phyloP scores from a whole-genome alignment of 2,797 vertebrate species.

The Oryzias sinensis region DNA sequence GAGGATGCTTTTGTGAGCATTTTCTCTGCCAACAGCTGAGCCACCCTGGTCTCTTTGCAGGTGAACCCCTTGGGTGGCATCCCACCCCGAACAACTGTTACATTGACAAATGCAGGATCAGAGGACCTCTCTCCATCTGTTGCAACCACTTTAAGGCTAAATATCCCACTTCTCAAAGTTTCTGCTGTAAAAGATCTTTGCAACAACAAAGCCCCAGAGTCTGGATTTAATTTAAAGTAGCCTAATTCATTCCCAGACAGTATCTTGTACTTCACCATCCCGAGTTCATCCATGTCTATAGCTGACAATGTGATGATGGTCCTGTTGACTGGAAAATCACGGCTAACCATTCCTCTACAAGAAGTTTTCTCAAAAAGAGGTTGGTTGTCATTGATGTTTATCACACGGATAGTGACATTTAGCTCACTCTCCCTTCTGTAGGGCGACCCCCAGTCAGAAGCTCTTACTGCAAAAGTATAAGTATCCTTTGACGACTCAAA shows the following conservation, averaged over 20 bases:
- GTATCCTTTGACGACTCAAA: conserved; percentile 91
- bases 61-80: conserved; percentile 78
- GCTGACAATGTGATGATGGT: conserved; percentile 91
- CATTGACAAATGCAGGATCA: conserved; percentile 86
- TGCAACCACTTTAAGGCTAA: conserved; percentile 88
- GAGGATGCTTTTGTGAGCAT: conserved; percentile 87
- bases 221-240: conserved; percentile 86
- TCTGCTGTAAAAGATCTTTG: conserved; percentile 81
- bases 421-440: conserved; percentile 92
- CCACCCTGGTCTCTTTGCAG: conserved; percentile 91
- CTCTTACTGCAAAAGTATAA: conserved; percentile 86
- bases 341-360: conserved; percentile 88
- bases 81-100: conserved; percentile 85
- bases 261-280: conserved; percentile 87
- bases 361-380: conserved; percentile 94
- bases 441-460: conserved; percentile 94
- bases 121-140: conserved; percentile 91
- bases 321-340: conserved; percentile 86
- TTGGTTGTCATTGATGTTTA: conserved; percentile 93
- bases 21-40: conserved; percentile 90
- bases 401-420: conserved; percentile 86
- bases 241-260: conserved; percentile 90
- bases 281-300: conserved; percentile 93
- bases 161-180: conserved; percentile 79
- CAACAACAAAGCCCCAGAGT: conserved; percentile 88